A percentile compares a stretch with the other conserved stretches of the same genome.
Conservation (phyloP, 2,113 vertebrate genomes). For the human (Homo sapiens) region DNA sequence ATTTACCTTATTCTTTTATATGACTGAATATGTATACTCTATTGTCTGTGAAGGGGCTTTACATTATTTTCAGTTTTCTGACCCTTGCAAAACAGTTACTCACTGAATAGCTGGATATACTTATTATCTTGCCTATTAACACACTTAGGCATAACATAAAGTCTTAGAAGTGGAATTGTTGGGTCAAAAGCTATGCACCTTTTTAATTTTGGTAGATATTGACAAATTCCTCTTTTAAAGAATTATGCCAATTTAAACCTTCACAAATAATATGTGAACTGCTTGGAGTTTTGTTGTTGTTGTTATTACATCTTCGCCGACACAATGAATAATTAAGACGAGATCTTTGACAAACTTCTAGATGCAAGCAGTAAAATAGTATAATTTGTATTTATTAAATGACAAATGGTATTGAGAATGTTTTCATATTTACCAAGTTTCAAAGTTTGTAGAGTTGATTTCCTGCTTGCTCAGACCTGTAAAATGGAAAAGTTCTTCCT, state of each 20-base stretch:
- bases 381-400: not conserved
- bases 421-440: not conserved
- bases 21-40: not conserved
- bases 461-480: not conserved
- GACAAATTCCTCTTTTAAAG: not conserved
- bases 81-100: not conserved
- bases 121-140: not conserved
- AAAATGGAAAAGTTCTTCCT: not conserved
- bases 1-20: not conserved
- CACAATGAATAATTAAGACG: not conserved
- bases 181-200: not conserved
- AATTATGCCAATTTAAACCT: not conserved
- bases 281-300: not conserved
- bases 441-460: not conserved
- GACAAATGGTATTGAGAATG: not conserved
- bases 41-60: not conserved
- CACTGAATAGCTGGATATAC: not conserved
- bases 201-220: not conserved
- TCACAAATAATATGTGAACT: not conserved
- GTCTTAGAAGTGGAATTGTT: not conserved
- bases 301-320: not conserved
- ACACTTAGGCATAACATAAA: not conserved
- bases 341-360: not conserved
- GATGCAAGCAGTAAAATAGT: not conserved
- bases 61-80: not conserved